Evolutionary conservation across 2,113 vertebrate species (phyloP), one percentile per base, ranked within the genome.

Genomic region (Prunella fulvescens): DNA sequence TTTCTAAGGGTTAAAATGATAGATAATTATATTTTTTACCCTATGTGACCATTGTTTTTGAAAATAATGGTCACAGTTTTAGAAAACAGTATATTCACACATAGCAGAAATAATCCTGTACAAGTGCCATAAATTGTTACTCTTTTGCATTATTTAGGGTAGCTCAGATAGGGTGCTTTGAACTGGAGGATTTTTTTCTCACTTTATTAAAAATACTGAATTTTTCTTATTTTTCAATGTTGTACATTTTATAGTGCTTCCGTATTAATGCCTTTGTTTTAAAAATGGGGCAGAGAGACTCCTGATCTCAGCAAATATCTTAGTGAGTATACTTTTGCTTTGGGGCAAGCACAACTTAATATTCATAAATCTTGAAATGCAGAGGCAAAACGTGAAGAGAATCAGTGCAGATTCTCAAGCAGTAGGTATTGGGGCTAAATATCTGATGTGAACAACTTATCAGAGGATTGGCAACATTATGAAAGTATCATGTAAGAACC

Each of bases 291-390:
- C 96, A 95, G 94, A 96, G 96, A 98, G 97, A 98, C 56, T 98
- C 97, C 98, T 98, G 98, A 98, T 98, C 97, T 98, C 98, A 98
- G 98, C 98, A 98, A 98, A 97, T 98, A 98, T 97, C 97, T 98
- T 97, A 89, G 94, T 92, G 97, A 98, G 96, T 97, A 98, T 93
- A 98, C 98, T 97, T 98, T 98, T 98, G 98, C 98, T 98, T 81
- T 98, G 97, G 97, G 98, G 98, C 97, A 97, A 97, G 95, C 97
- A 98, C 79, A 97, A 96, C 93, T 98, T 98, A 98, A 98, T 98
- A 98, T 98, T 98, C 97, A 98, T 98, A 97, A 98, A 96, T 97
- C 96, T 96, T 95, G 88, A 97, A 97, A 97, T 96, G 90, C 95
- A 97, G 95, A 98, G 91, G 90, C 84, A 40, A 83, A 97, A 97